phyloP scores from a whole-genome alignment of 2,113 vertebrate species.

The Pongo pygmaeus region DNA sequence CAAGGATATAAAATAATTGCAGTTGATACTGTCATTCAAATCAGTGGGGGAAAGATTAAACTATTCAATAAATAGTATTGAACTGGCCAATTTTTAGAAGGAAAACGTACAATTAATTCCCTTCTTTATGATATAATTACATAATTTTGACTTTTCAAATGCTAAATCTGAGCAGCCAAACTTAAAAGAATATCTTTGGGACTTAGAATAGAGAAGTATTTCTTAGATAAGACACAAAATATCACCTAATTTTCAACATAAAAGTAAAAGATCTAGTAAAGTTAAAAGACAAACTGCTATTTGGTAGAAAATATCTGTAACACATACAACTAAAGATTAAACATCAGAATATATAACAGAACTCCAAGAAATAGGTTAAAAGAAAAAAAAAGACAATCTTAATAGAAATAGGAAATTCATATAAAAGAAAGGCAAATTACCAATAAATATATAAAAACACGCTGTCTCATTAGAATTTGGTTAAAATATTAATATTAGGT shows the following conservation, averaged over 20 bases:
- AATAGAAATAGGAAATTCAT: constrained; percentile 2
- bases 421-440: neutral
- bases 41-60: neutral
- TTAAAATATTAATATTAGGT: neutral
- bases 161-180: neutral
- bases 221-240: neutral
- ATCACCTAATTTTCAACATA: neutral
- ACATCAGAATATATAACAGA: neutral
- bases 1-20: neutral
- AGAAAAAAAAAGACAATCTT: neutral
- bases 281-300: neutral
- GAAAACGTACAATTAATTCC: constrained; percentile 3
- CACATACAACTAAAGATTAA: neutral
- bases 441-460: neutral
- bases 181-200: neutral
- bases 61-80: neutral
- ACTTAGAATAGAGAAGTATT: neutral
- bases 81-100: neutral
- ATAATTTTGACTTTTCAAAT: neutral
- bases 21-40: neutral
- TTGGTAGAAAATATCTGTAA: neutral
- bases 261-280: neutral
- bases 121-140: neutral
- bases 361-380: neutral
- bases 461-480: neutral